These are phyloP conservation scores for Drusus annulatus DNA, from an alignment of 1,140 invertebrate species.

Conservation along the genomic window DNA sequence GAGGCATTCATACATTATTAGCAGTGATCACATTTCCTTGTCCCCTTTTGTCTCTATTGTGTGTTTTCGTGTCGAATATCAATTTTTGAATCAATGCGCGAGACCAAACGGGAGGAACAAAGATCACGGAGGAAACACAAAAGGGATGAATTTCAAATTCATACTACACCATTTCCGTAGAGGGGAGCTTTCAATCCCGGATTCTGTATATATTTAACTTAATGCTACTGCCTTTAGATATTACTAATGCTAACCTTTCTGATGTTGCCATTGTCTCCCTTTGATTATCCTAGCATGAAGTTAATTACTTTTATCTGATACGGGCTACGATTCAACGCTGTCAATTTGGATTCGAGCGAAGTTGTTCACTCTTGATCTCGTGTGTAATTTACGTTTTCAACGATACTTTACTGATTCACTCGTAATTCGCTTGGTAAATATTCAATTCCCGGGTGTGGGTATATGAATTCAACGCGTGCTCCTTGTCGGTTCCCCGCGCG, in stretches of 20 bases:
- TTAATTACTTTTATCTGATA: neutral
- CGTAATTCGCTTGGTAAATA: too few relatives aligned
- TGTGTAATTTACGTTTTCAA: too few relatives aligned
- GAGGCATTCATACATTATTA: constrained; percentile 20
- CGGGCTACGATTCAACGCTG: too few relatives aligned
- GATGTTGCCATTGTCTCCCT: constrained; percentile 8
- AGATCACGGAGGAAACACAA: constrained; percentile 34
- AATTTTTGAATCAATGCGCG: constrained; percentile 22
- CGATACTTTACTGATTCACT: too few relatives aligned
- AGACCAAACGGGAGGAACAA: constrained; percentile 19
- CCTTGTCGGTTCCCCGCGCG: neutral
- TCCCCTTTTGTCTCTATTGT: constrained; percentile 26
- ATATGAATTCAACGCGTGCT: neutral
- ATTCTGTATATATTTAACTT: neutral
- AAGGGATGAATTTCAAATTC: constrained; percentile 42
- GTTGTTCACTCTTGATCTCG: too few relatives aligned
- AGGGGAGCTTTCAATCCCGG: constrained; percentile 17
- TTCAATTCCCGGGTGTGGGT: too few relatives aligned
- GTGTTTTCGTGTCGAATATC: constrained; percentile 19
- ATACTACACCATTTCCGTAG: constrained; percentile 4
- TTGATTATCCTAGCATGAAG: constrained; percentile 2
- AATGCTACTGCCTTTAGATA: constrained; percentile 17
- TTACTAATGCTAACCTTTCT: constrained; percentile 31
- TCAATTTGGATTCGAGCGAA: too few relatives aligned
- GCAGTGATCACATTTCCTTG: constrained; percentile 23